Conservation (phyloP, 64 coral and sea anemone genomes). For the Hydrozoanthus tunicans region DNA sequence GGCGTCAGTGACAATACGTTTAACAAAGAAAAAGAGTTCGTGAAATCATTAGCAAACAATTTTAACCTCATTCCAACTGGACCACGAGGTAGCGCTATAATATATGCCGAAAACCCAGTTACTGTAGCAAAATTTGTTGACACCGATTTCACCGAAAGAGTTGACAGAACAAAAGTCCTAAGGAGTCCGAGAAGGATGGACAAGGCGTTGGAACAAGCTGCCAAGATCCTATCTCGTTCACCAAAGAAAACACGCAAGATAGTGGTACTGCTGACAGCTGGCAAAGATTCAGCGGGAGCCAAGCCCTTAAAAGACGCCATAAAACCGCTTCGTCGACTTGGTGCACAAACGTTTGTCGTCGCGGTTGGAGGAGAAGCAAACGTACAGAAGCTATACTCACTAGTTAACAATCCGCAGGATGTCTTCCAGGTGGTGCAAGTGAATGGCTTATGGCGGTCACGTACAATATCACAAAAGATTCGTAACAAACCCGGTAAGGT, state of each 20-base stretch:
- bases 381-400: not conserved
- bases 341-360: constrained; percentile 52
- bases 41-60: constrained; percentile 60
- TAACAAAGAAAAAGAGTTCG: constrained; percentile 59
- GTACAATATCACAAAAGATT: constrained; percentile 36
- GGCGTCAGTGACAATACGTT: constrained; percentile 12
- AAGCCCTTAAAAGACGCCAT: not conserved
- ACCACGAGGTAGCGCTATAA: constrained; percentile 50
- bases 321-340: constrained; percentile 39
- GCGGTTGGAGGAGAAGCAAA: constrained; percentile 39
- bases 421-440: constrained; percentile 27
- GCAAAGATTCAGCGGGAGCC: constrained; percentile 1
- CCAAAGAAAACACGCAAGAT: constrained; percentile 44
- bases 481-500: constrained; percentile 41
- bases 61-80: constrained; percentile 55
- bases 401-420: constrained; percentile 55
- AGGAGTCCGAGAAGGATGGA: constrained; percentile 50
- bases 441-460: constrained; percentile 35
- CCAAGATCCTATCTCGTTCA: constrained; percentile 19
- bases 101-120: constrained; percentile 38
- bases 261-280: constrained; percentile 63
- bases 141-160: constrained; percentile 32
- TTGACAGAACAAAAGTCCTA: constrained; percentile 30
- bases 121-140: constrained; percentile 28
- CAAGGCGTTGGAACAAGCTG: constrained; percentile 51